Conservation (phyloP, 2,888 invertebrate species). For the Epistrophe eligans region DNA sequence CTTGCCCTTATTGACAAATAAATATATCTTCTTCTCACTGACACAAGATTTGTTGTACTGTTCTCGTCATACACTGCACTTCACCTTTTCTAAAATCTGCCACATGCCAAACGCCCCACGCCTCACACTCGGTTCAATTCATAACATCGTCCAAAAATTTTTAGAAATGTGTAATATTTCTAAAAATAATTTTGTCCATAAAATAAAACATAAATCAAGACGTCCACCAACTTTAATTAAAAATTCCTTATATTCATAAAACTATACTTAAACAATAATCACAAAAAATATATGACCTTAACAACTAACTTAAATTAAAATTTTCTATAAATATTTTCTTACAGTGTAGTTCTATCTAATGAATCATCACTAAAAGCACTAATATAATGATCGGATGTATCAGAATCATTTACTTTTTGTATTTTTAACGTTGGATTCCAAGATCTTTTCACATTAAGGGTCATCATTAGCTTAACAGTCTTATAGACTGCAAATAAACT, state of each 20-base stretch:
- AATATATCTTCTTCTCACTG: too few species aligned
- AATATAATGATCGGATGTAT: constrained; percentile 44
- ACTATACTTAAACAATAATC: neutral
- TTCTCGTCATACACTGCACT: too few species aligned
- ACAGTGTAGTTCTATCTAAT: constrained; percentile 48
- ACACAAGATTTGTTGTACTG: too few species aligned
- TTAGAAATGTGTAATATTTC: too few species aligned
- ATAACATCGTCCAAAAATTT: too few species aligned
- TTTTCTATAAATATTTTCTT: neutral
- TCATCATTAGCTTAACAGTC: constrained; percentile 25
- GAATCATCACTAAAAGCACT: constrained; percentile 20
- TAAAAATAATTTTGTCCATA: too few species aligned
- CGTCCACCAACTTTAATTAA: neutral
- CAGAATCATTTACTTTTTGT: constrained; percentile 17
- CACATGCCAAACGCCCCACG: too few species aligned
- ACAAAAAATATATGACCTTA: neutral
- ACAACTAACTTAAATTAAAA: neutral
- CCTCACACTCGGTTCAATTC: too few species aligned
- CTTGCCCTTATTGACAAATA: too few species aligned
- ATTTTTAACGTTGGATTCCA: constrained; percentile 32
- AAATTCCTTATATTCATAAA: neutral
- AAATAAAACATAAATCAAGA: neutral
- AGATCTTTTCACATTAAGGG: constrained; percentile 9
- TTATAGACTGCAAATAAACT: constrained; percentile 55
- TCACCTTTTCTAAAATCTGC: too few species aligned